phyloP scores from a whole-genome alignment of 2,113 vertebrate species.

The Corythoichthys intestinalis region DNA sequence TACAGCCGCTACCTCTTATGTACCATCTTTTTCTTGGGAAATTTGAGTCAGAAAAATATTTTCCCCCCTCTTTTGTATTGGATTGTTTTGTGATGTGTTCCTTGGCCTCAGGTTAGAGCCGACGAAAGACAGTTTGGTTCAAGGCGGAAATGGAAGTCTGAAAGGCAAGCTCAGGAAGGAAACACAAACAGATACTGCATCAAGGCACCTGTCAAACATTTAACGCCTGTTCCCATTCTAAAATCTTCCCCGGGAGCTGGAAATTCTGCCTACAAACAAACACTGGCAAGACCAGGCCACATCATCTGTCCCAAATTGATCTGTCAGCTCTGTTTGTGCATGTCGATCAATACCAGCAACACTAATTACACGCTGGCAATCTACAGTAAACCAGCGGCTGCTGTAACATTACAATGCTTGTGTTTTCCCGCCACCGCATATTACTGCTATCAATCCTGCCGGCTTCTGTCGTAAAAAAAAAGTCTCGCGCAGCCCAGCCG shows the following conservation, averaged over 20 bases:
- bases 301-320: constrained; percentile 35
- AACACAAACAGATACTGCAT: constrained; percentile 47
- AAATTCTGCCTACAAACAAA: not conserved
- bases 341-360: constrained; percentile 40
- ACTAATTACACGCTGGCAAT: constrained; percentile 40
- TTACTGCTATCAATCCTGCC: constrained; percentile 48
- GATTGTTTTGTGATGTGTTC: constrained; percentile 58
- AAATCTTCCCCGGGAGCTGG: not conserved
- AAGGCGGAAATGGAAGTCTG: constrained; percentile 44
- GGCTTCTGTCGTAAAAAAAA: constrained; percentile 33
- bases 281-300: not conserved
- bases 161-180: constrained; percentile 44
- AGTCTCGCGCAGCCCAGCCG: constrained; percentile 24
- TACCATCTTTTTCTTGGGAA: not conserved
- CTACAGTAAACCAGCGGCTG: constrained; percentile 24
- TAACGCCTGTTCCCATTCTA: constrained; percentile 37
- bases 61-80: constrained; percentile 34
- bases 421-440: constrained; percentile 1
- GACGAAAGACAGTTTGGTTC: constrained; percentile 47
- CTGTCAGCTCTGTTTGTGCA: constrained; percentile 32
- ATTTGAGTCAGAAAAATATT: not conserved
- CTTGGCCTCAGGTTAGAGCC: constrained; percentile 44
- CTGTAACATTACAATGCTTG: constrained; percentile 4
- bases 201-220: constrained; percentile 42
- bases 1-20: not conserved